A percentile compares a stretch with the other conserved stretches of the same genome.
phyloP scores from a whole-genome alignment of 1,140 invertebrate species.

The Rhyzopertha dominica region DNA sequence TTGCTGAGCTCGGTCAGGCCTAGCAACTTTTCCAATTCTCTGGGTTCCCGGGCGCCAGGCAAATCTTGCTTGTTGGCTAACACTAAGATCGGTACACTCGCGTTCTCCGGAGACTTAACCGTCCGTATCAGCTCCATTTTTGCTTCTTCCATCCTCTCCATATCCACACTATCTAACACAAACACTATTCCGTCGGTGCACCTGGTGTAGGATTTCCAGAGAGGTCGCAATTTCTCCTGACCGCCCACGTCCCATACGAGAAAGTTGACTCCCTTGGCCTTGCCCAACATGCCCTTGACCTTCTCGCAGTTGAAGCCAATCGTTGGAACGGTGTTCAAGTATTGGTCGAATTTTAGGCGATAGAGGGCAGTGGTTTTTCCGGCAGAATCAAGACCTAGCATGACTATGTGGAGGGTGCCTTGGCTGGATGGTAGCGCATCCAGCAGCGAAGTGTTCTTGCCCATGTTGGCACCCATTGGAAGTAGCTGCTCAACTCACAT shows the following conservation, averaged over 20 bases:
- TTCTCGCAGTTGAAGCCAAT: constrained; percentile 99
- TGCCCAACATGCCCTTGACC: constrained; percentile 73
- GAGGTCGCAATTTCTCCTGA: constrained; percentile 85
- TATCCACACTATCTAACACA: constrained; percentile 84
- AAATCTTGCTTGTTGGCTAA: constrained; percentile 93
- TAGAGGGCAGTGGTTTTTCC: constrained; percentile 98
- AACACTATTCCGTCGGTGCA: constrained; percentile 92
- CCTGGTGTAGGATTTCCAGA: constrained; percentile 88
- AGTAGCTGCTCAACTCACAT: no score
- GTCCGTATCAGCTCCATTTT: constrained; percentile 90
- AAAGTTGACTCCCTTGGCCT: constrained; percentile 77
- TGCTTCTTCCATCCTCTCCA: constrained; percentile 88
- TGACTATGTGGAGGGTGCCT: constrained; percentile 87
- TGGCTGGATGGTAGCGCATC: constrained; percentile 61
- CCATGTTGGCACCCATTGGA: constrained; percentile 65
- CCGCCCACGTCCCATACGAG: constrained; percentile 92
- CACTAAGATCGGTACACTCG: constrained; percentile 83
- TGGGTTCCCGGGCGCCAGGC: constrained; percentile 79
- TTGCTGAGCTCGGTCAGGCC: constrained; percentile 75
- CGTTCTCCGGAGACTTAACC: constrained; percentile 81
- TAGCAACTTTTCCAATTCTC: constrained; percentile 80
- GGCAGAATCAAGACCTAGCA: constrained; percentile 95
- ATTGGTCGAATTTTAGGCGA: constrained; percentile 94
- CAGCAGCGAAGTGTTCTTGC: constrained; percentile 64
- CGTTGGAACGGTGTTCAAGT: constrained; percentile 94